phyloP scores from a whole-genome alignment of 2,888 invertebrate species.

The Drepana falcataria region DNA sequence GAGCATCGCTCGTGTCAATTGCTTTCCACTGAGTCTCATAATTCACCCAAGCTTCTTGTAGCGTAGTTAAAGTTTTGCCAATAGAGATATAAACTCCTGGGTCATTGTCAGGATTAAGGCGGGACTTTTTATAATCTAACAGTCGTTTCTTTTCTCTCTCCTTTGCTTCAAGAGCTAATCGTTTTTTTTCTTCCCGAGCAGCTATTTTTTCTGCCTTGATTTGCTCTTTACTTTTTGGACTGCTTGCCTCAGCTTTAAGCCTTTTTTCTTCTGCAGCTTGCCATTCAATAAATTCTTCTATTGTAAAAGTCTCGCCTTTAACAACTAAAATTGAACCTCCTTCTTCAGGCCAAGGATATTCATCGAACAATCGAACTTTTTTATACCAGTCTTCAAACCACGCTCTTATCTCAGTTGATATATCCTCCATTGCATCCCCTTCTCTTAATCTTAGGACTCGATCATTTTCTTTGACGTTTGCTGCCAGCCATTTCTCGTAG shows the following conservation, averaged over 20 bases:
- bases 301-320: constrained; percentile 78
- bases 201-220: constrained; percentile 63
- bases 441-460: constrained; percentile 69
- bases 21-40: constrained; percentile 59
- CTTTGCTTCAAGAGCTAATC: constrained; percentile 48
- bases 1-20: constrained; percentile 60
- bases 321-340: constrained; percentile 83
- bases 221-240: constrained; percentile 60
- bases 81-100: constrained; percentile 56
- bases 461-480: constrained; percentile 68
- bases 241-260: constrained; percentile 49
- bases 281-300: constrained; percentile 77
- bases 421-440: constrained; percentile 84
- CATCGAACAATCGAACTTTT: constrained; percentile 80
- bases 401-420: constrained; percentile 85
- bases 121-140: constrained; percentile 65
- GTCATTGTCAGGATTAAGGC: constrained; percentile 64
- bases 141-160: constrained; percentile 52
- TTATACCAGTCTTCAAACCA: constrained; percentile 85
- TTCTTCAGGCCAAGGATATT: constrained; percentile 83
- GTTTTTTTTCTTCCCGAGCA: constrained; percentile 57
- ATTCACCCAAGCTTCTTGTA: constrained; percentile 40
- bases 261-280: constrained; percentile 47
- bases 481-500: constrained; percentile 61
- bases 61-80: constrained; percentile 34